Evolutionary conservation across 2,113 vertebrate genomes (phyloP), one percentile per base, ranked within the genome.

Genomic region (Cinclus cinclus): DNA sequence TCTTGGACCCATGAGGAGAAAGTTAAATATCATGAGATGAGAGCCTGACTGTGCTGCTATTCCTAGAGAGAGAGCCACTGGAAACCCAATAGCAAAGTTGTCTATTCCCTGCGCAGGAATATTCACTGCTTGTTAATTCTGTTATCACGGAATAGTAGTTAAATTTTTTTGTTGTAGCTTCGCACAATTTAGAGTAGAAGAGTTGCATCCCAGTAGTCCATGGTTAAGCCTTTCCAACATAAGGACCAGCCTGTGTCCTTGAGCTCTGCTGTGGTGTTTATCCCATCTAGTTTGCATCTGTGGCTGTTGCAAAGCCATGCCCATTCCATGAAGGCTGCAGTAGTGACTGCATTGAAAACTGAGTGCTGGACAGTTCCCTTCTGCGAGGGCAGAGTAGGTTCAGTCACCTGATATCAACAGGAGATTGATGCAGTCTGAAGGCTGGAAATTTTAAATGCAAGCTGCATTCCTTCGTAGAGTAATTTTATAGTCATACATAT

Each of bases 371-470:
- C 9, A 12, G 11, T 69, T 23, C 49, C 25, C 49, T 42, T 65
- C 58, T 79, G 42, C 37, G 90, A 93, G 82, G 71, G 69, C 25
- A 35, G n/a, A 49, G 55, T 27, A 65, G 76, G n/a, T 60, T 87
- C 53, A 19, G 8, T 76, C 44, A 39, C 31, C 60, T 91, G 68
- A 15, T 63, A 65, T n/a, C 49, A n/a, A 0, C 1, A 77, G 46
- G 42, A 53, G 31, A 49, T 79, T 88, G 92, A 86, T 86, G 96
- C 65, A 93, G 87, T 95, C 94, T 30, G 8, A 93, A 93, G 75
- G 53, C 90, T 75, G 67, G 83, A 69, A 94, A 85, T 94, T 97
- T 97, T 94, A 69, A 92, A 80, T 90, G 74, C 94, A 87, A 92
- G 79, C 87, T 90, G 82, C 92, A 63, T 95, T 97, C 82, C 79